A percentile compares a stretch with the other conserved stretches of the same genome.
Evolutionary conservation across 2,797 vertebrate species (phyloP).

Genomic region (Melanotaenia parkinsoni): DNA sequence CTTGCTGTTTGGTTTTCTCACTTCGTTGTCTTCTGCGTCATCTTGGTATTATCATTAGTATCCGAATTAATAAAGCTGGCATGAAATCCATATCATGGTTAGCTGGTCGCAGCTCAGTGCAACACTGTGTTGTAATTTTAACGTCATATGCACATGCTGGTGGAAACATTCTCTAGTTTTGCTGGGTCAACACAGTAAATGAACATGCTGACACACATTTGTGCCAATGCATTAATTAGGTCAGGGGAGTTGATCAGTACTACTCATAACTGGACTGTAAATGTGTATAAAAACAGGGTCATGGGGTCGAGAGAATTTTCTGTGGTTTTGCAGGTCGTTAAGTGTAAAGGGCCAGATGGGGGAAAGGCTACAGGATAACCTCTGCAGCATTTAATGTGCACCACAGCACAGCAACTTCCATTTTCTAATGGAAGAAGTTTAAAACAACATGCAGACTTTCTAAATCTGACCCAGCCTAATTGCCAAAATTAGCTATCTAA

Average conservation of each 20-base stretch:
- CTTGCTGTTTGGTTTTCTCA: constrained; percentile 1
- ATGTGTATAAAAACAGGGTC: background rate
- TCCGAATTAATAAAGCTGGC: constrained; percentile 3
- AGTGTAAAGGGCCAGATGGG: background rate
- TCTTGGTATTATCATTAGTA: background rate
- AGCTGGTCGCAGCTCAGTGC: background rate
- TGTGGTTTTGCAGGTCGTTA: background rate
- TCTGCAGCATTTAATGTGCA: background rate
- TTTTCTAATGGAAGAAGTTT: background rate
- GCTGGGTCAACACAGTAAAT: constrained; percentile 23
- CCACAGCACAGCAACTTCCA: background rate
- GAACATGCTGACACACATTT: constrained; percentile 36
- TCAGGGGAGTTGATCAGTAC: constrained; percentile 1
- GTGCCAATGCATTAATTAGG: constrained; percentile 15
- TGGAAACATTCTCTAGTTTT: constrained; percentile 16
- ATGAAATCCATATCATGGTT: background rate
- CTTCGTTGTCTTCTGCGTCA: background rate
- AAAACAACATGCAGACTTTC: background rate
- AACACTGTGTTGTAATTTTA: constrained; percentile 11
- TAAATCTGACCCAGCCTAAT: background rate
- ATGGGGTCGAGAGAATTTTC: background rate
- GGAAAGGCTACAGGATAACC: background rate
- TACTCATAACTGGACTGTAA: background rate
- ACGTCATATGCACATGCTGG: constrained; percentile 12
- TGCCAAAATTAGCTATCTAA: background rate